phyloP scores from a whole-genome alignment of 2,797 vertebrate genomes.

The Gadopsis marmoratus region DNA sequence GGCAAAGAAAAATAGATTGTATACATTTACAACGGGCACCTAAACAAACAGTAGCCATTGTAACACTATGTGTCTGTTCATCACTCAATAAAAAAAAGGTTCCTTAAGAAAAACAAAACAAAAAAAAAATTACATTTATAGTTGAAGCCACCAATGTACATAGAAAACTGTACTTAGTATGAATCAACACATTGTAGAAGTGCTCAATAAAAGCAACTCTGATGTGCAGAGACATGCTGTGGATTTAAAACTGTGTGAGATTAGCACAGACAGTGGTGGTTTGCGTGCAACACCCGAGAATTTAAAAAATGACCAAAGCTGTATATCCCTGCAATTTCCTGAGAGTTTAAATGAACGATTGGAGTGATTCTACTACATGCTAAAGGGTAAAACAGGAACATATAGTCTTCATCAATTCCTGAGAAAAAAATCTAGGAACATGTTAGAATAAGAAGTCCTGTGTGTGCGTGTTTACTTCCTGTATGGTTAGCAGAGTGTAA shows the following conservation, averaged over 20 bases:
- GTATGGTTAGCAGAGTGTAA: constrained; percentile 37
- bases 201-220: constrained; percentile 53
- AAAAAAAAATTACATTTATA: constrained; percentile 33
- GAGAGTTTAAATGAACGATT: constrained; percentile 70
- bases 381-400: constrained; percentile 55
- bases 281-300: constrained; percentile 53
- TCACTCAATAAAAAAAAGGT: constrained; percentile 21
- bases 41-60: constrained; percentile 33
- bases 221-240: constrained; percentile 61
- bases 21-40: constrained; percentile 50
- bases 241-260: constrained; percentile 45
- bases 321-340: constrained; percentile 74
- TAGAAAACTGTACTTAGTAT: constrained; percentile 37
- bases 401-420: constrained; percentile 70
- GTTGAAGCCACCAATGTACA: constrained; percentile 46
- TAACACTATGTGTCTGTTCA: constrained; percentile 45
- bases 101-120: constrained; percentile 12
- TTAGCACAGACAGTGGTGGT: constrained; percentile 48
- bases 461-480: constrained; percentile 34
- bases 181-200: constrained; percentile 49
- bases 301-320: constrained; percentile 46
- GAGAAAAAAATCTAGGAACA: constrained; percentile 71
- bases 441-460: constrained; percentile 66
- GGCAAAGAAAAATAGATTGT: constrained; percentile 54
- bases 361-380: constrained; percentile 46